Evolutionary conservation across 2,888 invertebrate species (phyloP), one percentile per base, ranked within the genome.

Genomic region (Prostheceraeus crozeri): DNA sequence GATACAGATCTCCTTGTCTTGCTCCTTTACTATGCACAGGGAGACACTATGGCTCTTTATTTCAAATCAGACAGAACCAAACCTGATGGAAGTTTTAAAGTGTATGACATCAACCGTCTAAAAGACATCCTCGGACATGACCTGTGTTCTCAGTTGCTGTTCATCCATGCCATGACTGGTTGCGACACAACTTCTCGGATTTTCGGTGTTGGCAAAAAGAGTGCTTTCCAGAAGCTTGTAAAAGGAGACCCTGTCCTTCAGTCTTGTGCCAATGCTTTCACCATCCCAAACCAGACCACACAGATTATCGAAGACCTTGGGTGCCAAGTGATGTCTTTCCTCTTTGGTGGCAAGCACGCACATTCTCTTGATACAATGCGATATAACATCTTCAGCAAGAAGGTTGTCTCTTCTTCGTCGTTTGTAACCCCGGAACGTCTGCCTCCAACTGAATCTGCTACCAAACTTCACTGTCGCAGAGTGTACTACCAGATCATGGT

Each of bases 1-100:
- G 48, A 62, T 35, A 62, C 62, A n/a, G 62, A 62, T 54, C 45
- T 62, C 21, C 21, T 62, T 10, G 21, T 60, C 6, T 30, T 60
- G 4, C 31, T 60, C 10, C 60, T 60, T 6, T 31, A 60, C 16
- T 23, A 60, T 40, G 11, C 8, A 3, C 27, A 48, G 27, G 28
- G 19, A 28, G 6, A 48, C 6, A 19, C 4, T 11, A 48, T 28
- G 28, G 14, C 14, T 21, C 14, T 48, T 4, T 48, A 48, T 21
- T 48, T 48, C 16, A 10, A 30, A 8, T 48, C 23, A 19, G 48
- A 48, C 48, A 40, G 21, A 40, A 48, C 25, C 11, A 6, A 23
- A 19, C 10, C 25, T 6, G 48, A 19, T 25, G 4, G 4, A 19
- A n/a, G n/a, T n/a, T n/a, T n/a, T n/a, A 48, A 16, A 30, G 48